phyloP scores from a whole-genome alignment of 2,797 vertebrate genomes.

The Sebastes cheni region DNA sequence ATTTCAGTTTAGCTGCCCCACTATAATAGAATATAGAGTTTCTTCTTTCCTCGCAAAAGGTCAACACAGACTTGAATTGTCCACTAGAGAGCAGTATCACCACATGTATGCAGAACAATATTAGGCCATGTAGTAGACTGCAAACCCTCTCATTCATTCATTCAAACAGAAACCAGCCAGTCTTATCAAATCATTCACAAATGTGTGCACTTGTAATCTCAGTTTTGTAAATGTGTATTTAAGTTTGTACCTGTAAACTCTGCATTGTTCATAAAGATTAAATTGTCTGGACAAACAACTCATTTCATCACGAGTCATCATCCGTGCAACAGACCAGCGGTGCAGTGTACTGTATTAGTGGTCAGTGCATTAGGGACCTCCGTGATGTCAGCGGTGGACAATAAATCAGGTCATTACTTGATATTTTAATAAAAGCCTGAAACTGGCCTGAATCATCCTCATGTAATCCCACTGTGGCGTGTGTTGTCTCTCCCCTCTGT shows the following conservation, averaged over 20 bases:
- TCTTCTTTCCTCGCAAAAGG: no score
- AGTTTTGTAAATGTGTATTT: background rate
- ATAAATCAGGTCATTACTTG: background rate
- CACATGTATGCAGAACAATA: background rate
- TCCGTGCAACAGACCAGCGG: background rate
- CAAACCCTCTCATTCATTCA: background rate
- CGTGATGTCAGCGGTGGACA: background rate
- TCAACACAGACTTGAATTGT: background rate
- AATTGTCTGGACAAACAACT: background rate
- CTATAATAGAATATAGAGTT: no score
- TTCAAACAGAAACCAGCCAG: background rate
- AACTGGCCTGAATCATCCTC: background rate
- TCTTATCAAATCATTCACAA: background rate
- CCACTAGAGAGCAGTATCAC: background rate
- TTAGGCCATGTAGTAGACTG: background rate
- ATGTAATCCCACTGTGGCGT: conserved; percentile 4
- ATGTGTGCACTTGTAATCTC: background rate
- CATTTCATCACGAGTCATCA: background rate
- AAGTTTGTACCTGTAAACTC: background rate
- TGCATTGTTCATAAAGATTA: background rate
- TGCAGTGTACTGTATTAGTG: background rate
- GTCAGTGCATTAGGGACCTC: background rate
- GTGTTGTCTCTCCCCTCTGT: conserved; percentile 1
- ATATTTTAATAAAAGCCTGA: background rate
- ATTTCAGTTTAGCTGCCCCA: no score